Conservation (phyloP, 2,888 invertebrate species). For the Choristoneura rosaceana region DNA sequence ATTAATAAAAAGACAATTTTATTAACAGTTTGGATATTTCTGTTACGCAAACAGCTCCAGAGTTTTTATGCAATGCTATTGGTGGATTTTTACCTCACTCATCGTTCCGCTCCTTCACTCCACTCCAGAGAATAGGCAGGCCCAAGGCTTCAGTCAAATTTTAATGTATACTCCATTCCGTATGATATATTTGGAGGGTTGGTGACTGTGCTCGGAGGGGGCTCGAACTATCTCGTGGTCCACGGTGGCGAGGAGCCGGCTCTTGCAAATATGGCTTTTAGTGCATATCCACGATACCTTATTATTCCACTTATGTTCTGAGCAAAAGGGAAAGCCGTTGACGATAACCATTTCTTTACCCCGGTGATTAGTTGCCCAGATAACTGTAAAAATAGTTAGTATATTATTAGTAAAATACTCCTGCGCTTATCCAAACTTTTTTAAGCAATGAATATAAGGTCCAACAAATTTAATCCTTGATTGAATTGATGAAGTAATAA, state of each 20-base stretch:
- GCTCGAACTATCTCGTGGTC: neutral
- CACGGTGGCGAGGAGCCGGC: conserved; percentile 15
- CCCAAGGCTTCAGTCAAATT: neutral
- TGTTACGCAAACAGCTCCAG: no score
- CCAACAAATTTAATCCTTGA: no score
- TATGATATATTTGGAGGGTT: conserved; percentile 11
- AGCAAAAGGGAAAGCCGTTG: conserved; percentile 4
- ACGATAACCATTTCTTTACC: conserved; percentile 21
- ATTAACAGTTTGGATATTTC: no score
- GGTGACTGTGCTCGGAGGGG: conserved; percentile 5
- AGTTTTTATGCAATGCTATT: no score
- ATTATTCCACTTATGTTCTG: neutral
- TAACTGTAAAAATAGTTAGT: neutral
- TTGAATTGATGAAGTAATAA: no score
- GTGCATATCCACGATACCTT: conserved; percentile 19
- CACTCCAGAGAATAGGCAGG: no score
- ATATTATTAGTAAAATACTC: no score
- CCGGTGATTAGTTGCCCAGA: conserved; percentile 11
- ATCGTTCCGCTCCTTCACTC: no score
- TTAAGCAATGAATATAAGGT: no score
- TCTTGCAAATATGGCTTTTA: neutral
- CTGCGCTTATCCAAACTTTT: no score
- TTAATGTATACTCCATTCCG: conserved; percentile 19
- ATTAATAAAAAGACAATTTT: no score
- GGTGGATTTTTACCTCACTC: no score